Percentiles rank a stretch among this genome's conserved stretches.
Conservation (phyloP, 2,888 invertebrate species). For the Acleris literana region DNA sequence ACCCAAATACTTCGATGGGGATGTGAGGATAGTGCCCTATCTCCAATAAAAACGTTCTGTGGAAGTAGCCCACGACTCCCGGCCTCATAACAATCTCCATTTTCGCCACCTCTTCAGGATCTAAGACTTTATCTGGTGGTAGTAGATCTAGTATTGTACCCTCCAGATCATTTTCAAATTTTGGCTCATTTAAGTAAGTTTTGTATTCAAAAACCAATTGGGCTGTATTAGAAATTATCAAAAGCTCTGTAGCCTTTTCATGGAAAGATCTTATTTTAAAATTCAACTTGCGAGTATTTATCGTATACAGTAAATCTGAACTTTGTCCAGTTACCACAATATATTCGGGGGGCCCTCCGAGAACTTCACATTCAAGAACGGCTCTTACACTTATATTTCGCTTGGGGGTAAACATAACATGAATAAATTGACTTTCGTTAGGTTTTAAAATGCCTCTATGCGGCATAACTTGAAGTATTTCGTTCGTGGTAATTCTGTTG, state of each 20-base stretch:
- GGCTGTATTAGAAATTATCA: constrained; percentile 78
- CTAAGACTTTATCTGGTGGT: constrained; percentile 69
- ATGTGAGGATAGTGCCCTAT: constrained; percentile 82
- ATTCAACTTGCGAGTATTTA: constrained; percentile 71
- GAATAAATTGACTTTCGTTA: constrained; percentile 74
- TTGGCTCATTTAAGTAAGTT: constrained; percentile 63
- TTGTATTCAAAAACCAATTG: constrained; percentile 71
- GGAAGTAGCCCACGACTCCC: constrained; percentile 81
- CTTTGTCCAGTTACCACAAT: constrained; percentile 78
- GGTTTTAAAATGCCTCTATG: constrained; percentile 78
- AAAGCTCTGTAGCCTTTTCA: constrained; percentile 62
- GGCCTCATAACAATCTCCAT: constrained; percentile 79
- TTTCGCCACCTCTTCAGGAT: constrained; percentile 64
- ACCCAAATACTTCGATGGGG: constrained; percentile 80
- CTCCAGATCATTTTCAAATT: constrained; percentile 62
- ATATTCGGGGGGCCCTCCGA: constrained; percentile 82
- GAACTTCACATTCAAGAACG: constrained; percentile 77
- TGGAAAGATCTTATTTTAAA: constrained; percentile 76
- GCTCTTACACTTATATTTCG: constrained; percentile 71
- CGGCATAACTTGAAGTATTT: constrained; percentile 73
- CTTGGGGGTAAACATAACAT: constrained; percentile 76
- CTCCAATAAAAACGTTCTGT: constrained; percentile 74
- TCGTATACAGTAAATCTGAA: constrained; percentile 75
- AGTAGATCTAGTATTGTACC: constrained; percentile 72
- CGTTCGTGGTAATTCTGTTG: constrained; percentile 55